A percentile compares a stretch with the other conserved stretches of the same genome.
These are phyloP conservation scores for Netelia inedita DNA, from an alignment of 2,888 invertebrate species.

Conservation along the genomic window DNA sequence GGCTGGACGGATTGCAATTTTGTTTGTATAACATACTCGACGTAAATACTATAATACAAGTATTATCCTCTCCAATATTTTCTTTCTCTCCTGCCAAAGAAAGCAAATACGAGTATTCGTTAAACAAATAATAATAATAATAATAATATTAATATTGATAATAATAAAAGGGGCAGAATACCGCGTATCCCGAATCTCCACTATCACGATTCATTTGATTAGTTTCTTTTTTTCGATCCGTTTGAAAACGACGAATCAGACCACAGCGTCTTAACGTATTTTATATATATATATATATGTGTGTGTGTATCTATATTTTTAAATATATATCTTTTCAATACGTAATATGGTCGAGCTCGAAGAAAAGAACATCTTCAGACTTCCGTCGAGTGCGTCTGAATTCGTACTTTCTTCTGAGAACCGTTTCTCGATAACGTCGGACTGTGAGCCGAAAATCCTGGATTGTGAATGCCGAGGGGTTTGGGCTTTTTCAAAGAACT, in stretches of 20 bases:
- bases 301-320: slow-evolving; percentile 9
- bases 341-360: slow-evolving; percentile 41
- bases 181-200: slow-evolving; percentile 60
- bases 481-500: slow-evolving; percentile 94
- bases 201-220: slow-evolving; percentile 69
- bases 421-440: slow-evolving; percentile 94
- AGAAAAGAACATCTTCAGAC: slow-evolving; percentile 86
- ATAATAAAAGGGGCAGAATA: slow-evolving; percentile 57
- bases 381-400: slow-evolving; percentile 96
- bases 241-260: slow-evolving; percentile 56
- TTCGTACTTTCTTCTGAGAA: slow-evolving; percentile 95
- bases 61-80: slow-evolving; percentile 44
- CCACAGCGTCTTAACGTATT: slow-evolving; percentile 58
- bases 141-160: slow-evolving; percentile 42
- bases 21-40: slow-evolving; percentile 45
- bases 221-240: slow-evolving; percentile 49
- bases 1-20: slow-evolving; percentile 82
- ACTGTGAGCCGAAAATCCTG: slow-evolving; percentile 93
- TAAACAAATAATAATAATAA: slow-evolving; percentile 47
- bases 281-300: slow-evolving; percentile 38
- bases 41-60: slow-evolving; percentile 26
- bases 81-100: slow-evolving; percentile 15
- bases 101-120: slow-evolving; percentile 49
- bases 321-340: slow-evolving; percentile 32
- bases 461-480: slow-evolving; percentile 94